Evolutionary conservation across 1,140 invertebrate genomes (phyloP).

Genomic region (Drosophila sproati): DNA sequence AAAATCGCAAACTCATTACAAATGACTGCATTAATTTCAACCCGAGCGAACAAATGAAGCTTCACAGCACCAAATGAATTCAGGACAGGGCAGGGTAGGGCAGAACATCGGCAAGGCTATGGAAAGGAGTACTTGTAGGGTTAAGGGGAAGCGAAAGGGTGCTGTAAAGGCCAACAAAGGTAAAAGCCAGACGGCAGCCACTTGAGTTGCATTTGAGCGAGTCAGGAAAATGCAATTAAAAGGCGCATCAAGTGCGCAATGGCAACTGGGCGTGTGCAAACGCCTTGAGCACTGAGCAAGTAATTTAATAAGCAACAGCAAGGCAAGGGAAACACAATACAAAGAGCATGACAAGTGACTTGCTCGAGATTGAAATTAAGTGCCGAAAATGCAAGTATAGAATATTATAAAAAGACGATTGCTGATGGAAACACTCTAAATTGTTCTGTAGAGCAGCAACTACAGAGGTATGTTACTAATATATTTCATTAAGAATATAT

Average conservation of each 20-base stretch:
- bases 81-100: constrained; percentile 4
- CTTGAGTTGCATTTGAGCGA: constrained; percentile 69
- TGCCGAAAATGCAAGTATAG: constrained; percentile 56
- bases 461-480: too few relatives aligned
- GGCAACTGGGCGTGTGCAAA: constrained; percentile 30
- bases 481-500: too few relatives aligned
- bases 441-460: too few relatives aligned
- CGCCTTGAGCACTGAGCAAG: constrained; percentile 25
- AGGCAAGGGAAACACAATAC: constrained; percentile 56
- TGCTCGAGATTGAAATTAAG: constrained; percentile 61
- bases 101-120: background rate
- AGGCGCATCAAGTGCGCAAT: constrained; percentile 45
- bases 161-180: constrained; percentile 27
- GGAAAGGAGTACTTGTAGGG: background rate
- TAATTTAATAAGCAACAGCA: constrained; percentile 74
- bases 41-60: constrained; percentile 63
- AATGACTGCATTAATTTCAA: constrained; percentile 82
- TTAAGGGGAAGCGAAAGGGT: constrained; percentile 6
- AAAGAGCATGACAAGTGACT: constrained; percentile 58
- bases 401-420: constrained; percentile 23
- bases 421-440: background rate
- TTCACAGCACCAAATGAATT: constrained; percentile 37
- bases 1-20: constrained; percentile 75
- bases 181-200: constrained; percentile 48
- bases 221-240: constrained; percentile 77